phyloP scores from a whole-genome alignment of 2,113 vertebrate species.

The Pandion haliaetus region DNA sequence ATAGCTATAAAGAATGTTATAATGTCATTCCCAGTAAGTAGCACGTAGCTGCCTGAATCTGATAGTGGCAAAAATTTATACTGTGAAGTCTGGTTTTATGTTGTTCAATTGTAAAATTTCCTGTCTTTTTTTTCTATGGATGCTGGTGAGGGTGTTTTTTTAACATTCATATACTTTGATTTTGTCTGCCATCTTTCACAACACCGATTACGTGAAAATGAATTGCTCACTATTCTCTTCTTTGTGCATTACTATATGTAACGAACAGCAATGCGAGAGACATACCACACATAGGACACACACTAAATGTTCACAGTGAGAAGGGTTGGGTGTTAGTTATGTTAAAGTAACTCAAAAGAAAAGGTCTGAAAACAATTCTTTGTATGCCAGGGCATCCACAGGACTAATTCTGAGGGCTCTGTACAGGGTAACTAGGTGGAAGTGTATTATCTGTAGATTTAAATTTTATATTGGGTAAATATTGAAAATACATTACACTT shows the following conservation, averaged over 20 bases:
- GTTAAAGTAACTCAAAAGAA: not conserved
- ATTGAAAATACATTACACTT: not conserved
- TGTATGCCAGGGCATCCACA: not conserved
- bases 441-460: not conserved
- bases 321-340: not conserved
- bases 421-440: not conserved
- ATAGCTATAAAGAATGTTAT: not conserved
- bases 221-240: not conserved
- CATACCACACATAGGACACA: too few relatives aligned
- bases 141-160: not conserved
- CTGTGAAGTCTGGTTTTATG: not conserved
- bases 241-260: not conserved
- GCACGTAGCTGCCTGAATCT: not conserved
- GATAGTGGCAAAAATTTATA: not conserved
- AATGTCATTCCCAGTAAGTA: not conserved
- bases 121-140: not conserved
- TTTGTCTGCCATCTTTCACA: not conserved
- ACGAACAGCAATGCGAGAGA: not conserved
- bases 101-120: not conserved
- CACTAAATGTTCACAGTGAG: not conserved
- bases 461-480: not conserved
- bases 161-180: not conserved
- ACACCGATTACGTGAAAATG: not conserved
- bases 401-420: not conserved
- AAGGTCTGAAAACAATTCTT: not conserved